A percentile compares a stretch with the other conserved stretches of the same genome.
These are phyloP conservation scores for Siniperca knerii DNA, from an alignment of 2,113 vertebrate genomes.

Conservation along the genomic window DNA sequence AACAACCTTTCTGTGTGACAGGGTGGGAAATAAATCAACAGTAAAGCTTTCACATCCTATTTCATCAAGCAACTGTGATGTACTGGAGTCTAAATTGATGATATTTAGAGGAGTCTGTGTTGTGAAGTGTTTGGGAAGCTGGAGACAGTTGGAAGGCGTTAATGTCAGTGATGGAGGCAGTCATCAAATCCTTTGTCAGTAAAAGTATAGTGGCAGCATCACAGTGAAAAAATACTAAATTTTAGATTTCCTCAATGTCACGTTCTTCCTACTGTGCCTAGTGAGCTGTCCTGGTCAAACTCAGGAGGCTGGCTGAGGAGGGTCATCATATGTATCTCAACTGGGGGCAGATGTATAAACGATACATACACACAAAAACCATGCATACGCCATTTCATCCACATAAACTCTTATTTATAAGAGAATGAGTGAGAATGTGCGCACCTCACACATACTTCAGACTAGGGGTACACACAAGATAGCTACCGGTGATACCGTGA, in stretches of 20 bases:
- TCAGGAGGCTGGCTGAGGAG: neutral
- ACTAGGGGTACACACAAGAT: too few species aligned
- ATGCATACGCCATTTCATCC: too few species aligned
- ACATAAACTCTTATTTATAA: too few species aligned
- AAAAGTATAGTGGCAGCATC: neutral
- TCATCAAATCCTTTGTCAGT: neutral
- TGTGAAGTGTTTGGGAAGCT: neutral
- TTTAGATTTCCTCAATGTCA: too few species aligned
- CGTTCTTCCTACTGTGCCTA: neutral
- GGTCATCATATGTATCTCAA: too few species aligned
- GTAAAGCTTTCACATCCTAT: neutral
- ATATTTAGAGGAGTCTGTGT: neutral
- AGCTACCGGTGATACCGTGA: too few species aligned
- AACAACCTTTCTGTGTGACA: constrained; percentile 27
- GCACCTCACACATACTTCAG: too few species aligned
- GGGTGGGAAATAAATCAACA: neutral
- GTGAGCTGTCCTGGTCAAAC: neutral
- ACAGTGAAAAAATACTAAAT: too few species aligned
- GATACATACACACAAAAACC: too few species aligned
- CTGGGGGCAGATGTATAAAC: too few species aligned
- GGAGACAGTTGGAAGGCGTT: neutral
- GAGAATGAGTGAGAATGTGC: too few species aligned
- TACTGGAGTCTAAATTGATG: neutral
- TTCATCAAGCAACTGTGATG: neutral
- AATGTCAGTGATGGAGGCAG: neutral